Evolutionary conservation across 2,888 invertebrate species (phyloP), one percentile per base, ranked within the genome.

Genomic region (Teleiodes luculella): DNA sequence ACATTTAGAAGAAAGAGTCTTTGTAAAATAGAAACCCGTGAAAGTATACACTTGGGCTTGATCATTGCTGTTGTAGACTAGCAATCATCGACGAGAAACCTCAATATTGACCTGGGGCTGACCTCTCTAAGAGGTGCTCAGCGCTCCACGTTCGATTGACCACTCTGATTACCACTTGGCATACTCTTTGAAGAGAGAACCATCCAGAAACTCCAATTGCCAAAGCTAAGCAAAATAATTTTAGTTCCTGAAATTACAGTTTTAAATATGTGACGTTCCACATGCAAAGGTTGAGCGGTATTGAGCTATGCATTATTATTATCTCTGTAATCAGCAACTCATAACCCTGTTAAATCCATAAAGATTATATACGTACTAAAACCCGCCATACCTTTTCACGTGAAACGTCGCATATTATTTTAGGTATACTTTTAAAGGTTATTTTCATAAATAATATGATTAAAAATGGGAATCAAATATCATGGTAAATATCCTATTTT

Each of bases 111-210:
- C 57, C 55, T 48, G 49, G 59, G 65, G 58, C 61, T 68, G 68
- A 70, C 67, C 67, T 67, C 49, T 46, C 14, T 46, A 35, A 64
- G 63, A 57, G 57, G 36, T 57, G 57, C 63, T 65, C 63, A 64
- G 70, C 64, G 63, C 66, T 65, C 61, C 61, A 67, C 70, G 68
- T 65, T 59, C 47, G 66, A 69, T 57, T 74, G 72, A 65, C 68
- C 70, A 65, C 66, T 67, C 55, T 75, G 74, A 76, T 77, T 75
- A 70, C 60, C 47, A 59, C 61, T 64, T 61, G 56, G 53, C 56
- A 57, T 56, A 56, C 50, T 56, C 61, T 59, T 63, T 62, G 61
- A 62, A 52, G 48, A 47, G 24, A 41, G 52, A n/a, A 37, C 30
- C 45, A 57, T 18, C 57, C 58, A 55, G 35, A n/a, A n/a, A n/a